Evolutionary conservation across 2,888 invertebrate genomes (phyloP).

Genomic region (Ophion slaviceki): DNA sequence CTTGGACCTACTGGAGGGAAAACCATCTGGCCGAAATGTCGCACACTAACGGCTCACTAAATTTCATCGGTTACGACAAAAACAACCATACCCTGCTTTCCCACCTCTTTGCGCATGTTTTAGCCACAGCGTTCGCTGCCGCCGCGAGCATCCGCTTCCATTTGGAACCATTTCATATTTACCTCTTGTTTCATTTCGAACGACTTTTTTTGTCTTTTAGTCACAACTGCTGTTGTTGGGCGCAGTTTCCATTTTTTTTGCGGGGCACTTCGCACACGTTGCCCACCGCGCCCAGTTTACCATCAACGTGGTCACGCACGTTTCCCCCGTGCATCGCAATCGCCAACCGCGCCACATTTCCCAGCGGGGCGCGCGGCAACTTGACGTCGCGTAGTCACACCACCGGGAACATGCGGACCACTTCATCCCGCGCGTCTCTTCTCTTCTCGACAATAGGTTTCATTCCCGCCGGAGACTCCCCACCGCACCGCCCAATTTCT

Average conservation of each 20-base stretch:
- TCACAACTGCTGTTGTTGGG: slow-evolving; percentile 32
- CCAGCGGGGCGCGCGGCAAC: too few relatives aligned
- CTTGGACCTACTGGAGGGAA: slow-evolving; percentile 37
- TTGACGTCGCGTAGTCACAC: too few relatives aligned
- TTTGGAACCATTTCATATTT: slow-evolving; percentile 66
- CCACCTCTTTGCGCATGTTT: slow-evolving; percentile 12
- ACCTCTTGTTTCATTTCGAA: slow-evolving; percentile 68
- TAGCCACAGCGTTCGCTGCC: slow-evolving; percentile 39
- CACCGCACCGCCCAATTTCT: too few relatives aligned
- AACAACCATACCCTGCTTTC: slow-evolving; percentile 15
- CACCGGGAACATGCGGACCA: too few relatives aligned
- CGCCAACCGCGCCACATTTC: too few relatives aligned
- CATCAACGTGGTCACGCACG: neutral
- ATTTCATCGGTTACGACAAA: slow-evolving; percentile 72
- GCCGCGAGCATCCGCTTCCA: slow-evolving; percentile 27
- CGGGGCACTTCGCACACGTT: slow-evolving; percentile 6
- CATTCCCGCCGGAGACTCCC: neutral
- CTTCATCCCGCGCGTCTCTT: neutral
- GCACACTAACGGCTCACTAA: slow-evolving; percentile 76
- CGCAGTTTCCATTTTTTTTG: slow-evolving; percentile 2
- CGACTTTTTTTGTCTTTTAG: slow-evolving; percentile 51
- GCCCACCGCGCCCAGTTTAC: neutral
- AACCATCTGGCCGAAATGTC: slow-evolving; percentile 76
- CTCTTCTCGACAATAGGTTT: slow-evolving; percentile 26
- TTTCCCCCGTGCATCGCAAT: neutral